Conservation (phyloP, 2,113 vertebrate genomes). For the Neotoma lepida region DNA sequence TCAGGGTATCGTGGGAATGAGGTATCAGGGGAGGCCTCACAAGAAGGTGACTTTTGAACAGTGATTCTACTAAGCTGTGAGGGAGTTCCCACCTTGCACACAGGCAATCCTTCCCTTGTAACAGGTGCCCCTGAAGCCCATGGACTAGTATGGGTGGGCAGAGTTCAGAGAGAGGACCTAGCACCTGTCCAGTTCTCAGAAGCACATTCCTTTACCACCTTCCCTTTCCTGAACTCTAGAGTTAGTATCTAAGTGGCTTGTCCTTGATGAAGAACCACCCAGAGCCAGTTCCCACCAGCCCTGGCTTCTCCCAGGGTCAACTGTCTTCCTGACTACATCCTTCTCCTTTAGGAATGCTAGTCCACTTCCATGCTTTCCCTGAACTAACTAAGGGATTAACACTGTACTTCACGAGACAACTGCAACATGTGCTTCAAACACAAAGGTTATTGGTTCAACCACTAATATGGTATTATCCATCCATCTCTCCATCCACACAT, state of each 20-base stretch:
- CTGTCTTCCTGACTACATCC: neutral
- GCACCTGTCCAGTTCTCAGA: neutral
- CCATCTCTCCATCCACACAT: too few relatives aligned
- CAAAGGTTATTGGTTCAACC: neutral
- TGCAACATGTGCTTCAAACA: neutral
- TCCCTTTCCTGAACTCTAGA: neutral
- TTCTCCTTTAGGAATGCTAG: neutral
- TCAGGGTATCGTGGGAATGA: fast-evolving
- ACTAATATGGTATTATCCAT: neutral
- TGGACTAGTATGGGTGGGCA: neutral
- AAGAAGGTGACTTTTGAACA: neutral
- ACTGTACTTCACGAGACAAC: neutral
- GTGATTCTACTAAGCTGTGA: neutral
- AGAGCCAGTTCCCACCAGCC: neutral
- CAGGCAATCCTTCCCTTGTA: neutral
- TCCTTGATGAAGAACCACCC: neutral
- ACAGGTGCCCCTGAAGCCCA: neutral
- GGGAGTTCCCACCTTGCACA: neutral
- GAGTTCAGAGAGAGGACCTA: neutral
- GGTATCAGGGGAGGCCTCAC: neutral
- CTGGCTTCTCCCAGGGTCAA: neutral
- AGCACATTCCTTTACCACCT: neutral
- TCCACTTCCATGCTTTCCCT: neutral
- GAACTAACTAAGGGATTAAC: conserved; percentile 43
- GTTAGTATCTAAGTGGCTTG: neutral